These are phyloP conservation scores for Drosophila baimaii DNA, from an alignment of 1,140 invertebrate genomes.

Conservation along the genomic window DNA sequence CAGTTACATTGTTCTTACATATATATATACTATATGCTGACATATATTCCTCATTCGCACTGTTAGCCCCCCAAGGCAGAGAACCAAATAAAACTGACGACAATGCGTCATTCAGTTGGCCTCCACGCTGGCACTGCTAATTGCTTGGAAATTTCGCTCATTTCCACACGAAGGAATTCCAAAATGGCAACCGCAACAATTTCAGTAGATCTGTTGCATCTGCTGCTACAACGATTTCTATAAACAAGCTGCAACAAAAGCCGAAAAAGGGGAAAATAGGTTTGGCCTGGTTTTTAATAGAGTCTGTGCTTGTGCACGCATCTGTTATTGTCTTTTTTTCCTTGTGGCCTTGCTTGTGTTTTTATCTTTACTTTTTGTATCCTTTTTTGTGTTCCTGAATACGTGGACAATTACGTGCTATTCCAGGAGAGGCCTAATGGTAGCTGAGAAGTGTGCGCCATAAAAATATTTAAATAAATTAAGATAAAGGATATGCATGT, in stretches of 20 bases:
- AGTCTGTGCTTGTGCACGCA: constrained; percentile 47
- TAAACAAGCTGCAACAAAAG: constrained; percentile 31
- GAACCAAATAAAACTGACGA: constrained; percentile 10
- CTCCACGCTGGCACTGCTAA: constrained; percentile 57
- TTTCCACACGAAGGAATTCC: constrained; percentile 71
- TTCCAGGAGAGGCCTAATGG: constrained; percentile 8
- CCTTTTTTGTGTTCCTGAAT: constrained; percentile 38
- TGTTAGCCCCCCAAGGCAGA: constrained; percentile 10
- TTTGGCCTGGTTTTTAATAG: constrained; percentile 61
- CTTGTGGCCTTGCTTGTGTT: constrained; percentile 13
- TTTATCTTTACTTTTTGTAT: constrained; percentile 17
- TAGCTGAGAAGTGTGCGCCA: background rate
- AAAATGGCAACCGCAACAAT: constrained; percentile 68
- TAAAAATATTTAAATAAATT: too few relatives aligned
- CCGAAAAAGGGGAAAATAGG: constrained; percentile 29
- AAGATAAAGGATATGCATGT: background rate
- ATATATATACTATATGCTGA: background rate
- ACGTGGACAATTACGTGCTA: constrained; percentile 1
- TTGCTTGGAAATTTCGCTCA: constrained; percentile 79
- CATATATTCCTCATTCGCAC: constrained; percentile 25
- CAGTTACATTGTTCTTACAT: too few relatives aligned
- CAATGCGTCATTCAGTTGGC: constrained; percentile 37
- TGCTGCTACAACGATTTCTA: constrained; percentile 56
- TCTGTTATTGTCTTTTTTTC: constrained; percentile 53
- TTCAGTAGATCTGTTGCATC: constrained; percentile 42